phyloP scores from a whole-genome alignment of 2,888 invertebrate genomes.

The Sipha maydis region DNA sequence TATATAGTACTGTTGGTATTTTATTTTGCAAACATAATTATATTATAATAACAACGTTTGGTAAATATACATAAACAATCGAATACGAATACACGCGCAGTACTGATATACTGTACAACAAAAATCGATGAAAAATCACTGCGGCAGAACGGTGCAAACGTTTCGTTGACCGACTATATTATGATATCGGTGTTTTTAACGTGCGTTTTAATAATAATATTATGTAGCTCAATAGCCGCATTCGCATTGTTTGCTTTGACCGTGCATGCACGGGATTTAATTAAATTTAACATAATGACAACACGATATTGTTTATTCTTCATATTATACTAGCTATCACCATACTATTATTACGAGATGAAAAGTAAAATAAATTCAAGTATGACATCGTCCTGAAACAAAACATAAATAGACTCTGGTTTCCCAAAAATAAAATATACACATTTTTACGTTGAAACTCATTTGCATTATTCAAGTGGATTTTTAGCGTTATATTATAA shows the following conservation, averaged over 20 bases:
- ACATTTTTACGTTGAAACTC: not conserved
- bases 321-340: not conserved
- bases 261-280: constrained; percentile 19
- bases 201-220: not conserved
- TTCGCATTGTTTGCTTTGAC: not conserved
- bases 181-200: not conserved
- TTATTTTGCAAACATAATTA: not conserved
- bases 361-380: constrained; percentile 45
- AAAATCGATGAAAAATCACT: not conserved
- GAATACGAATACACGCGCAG: not conserved
- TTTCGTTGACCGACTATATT: not conserved
- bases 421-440: not conserved
- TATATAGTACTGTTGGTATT: not conserved
- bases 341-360: not conserved
- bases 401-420: not conserved
- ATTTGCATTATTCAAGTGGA: constrained; percentile 35
- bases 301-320: constrained; percentile 38
- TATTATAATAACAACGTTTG: not conserved
- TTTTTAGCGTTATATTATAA: not conserved
- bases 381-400: constrained; percentile 1
- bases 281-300: constrained; percentile 41
- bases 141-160: not conserved
- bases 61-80: not conserved
- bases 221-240: not conserved
- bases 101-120: not conserved